Base-by-base conservation (phyloP, 2,797 vertebrate species). In the Phyllotis vaccarum region DNA sequence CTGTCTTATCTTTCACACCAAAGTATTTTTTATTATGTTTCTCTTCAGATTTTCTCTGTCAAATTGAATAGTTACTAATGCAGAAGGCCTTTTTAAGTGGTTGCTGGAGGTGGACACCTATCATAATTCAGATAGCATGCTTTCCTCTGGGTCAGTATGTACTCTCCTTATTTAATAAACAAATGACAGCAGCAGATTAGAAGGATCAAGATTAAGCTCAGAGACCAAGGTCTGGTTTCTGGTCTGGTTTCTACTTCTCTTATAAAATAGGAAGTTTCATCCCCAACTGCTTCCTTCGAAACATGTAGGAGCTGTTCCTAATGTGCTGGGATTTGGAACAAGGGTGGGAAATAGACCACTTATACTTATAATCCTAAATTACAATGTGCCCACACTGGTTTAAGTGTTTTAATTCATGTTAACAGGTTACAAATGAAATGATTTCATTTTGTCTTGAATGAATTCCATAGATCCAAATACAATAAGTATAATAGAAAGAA, bases 101-200 rank as follows among this genome's bases (percentile, higher is more conserved):
- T 91, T 94, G 90, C 70, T 78, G 37, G 46, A 85, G 60, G 54
- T 52, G 72, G 40, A 24, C 90, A 40, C 0, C 0, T 7, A 95
- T 96, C 95, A 64, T 97, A 95, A 97, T 97, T 98, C 96, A 96
- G 96, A 96, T 82, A 95, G 54, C 79, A 86, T 92, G 94, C 92
- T 96, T 98, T 98, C 95, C 89, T 98, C 97, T 96, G 95, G 95
- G 97, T 98, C 98, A 98, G 60, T 68, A 94, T 80, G 95, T 95
- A 96, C 95, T 98, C 98, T 98, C 97, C 79, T 92, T 97, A 97
- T 96, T 96, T 98, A 96, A 97, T 97, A 98, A 98, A 97, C 97
- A 98, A 98, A 97, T 97, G 97, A 96, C 96, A 96, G 43, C 96
- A 93, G 91, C 81, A 97, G 89, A 97, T 97, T 94, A 98, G 97